Evolutionary conservation across 2,113 vertebrate genomes (phyloP).

Genomic region (Xiphophorus maculatus): DNA sequence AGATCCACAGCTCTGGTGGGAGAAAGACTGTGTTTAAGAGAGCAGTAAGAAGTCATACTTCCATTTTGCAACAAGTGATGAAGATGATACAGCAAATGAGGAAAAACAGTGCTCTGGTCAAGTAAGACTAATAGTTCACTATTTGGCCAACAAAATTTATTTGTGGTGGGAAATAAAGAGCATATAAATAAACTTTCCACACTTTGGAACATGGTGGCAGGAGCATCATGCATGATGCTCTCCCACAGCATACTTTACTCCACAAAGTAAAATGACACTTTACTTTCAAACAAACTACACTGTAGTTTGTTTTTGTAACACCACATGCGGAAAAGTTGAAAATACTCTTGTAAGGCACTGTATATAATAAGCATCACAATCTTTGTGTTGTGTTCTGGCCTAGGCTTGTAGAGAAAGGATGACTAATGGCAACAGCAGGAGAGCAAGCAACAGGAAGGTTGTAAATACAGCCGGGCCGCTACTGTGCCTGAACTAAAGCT

Average conservation of each 20-base stretch:
- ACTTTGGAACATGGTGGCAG: background rate
- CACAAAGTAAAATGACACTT: no score
- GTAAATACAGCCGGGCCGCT: conserved; percentile 52
- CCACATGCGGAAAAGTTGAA: background rate
- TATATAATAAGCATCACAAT: background rate
- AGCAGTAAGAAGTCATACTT: background rate
- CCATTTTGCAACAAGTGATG: background rate
- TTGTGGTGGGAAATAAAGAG: background rate
- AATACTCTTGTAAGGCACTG: background rate
- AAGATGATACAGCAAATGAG: no score
- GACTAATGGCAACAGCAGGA: conserved; percentile 16
- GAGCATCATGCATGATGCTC: background rate
- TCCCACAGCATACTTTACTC: no score
- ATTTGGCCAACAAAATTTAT: background rate
- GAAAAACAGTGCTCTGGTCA: background rate
- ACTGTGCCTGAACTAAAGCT: conserved; percentile 63
- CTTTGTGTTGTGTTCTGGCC: conserved; percentile 47
- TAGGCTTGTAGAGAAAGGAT: conserved; percentile 47
- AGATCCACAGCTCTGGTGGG: no score
- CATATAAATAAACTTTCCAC: background rate
- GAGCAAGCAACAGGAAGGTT: conserved; percentile 44
- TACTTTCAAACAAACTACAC: background rate
- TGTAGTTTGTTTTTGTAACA: background rate
- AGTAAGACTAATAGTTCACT: background rate
- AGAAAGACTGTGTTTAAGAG: background rate